phyloP scores from a whole-genome alignment of 2,797 vertebrate genomes.

The Anableps anableps region DNA sequence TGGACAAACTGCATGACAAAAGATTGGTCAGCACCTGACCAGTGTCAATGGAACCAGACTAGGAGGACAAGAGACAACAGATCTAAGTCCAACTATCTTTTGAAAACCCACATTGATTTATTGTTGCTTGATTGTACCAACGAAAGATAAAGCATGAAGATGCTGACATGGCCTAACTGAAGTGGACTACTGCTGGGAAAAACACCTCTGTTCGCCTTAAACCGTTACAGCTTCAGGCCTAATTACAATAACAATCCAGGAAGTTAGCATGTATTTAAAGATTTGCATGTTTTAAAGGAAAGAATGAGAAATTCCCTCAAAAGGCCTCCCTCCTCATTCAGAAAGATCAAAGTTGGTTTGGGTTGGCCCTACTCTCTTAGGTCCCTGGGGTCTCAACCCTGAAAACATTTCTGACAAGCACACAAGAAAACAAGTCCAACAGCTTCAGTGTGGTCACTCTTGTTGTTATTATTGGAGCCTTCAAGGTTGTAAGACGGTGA shows the following conservation, averaged over 20 bases:
- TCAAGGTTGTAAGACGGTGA: slow-evolving; percentile 4
- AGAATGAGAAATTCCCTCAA: slow-evolving; percentile 36
- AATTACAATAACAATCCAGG: slow-evolving; percentile 26
- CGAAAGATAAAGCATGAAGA: slow-evolving; percentile 43
- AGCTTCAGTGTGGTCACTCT: slow-evolving; percentile 42
- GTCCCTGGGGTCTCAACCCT: slow-evolving; percentile 47
- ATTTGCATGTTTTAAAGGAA: slow-evolving; percentile 72
- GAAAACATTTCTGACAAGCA: slow-evolving; percentile 62
- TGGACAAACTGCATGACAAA: slow-evolving; percentile 45
- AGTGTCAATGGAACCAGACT: slow-evolving; percentile 23
- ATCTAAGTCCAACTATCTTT: slow-evolving; percentile 41
- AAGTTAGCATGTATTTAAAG: slow-evolving; percentile 29
- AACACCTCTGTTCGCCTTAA: slow-evolving; percentile 23
- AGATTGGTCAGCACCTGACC: slow-evolving; percentile 45
- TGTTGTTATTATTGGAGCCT: slow-evolving; percentile 23
- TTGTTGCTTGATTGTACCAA: slow-evolving; percentile 52
- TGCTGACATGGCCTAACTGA: slow-evolving; percentile 44
- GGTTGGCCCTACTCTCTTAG: slow-evolving; percentile 56
- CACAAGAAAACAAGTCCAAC: slow-evolving; percentile 53
- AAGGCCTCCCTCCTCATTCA: slow-evolving; percentile 21
- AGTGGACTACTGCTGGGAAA: slow-evolving; percentile 37
- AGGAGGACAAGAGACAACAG: slow-evolving; percentile 43
- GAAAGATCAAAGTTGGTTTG: slow-evolving; percentile 61
- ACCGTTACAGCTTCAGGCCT: slow-evolving; percentile 4
- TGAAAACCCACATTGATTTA: slow-evolving; percentile 53